Evolutionary conservation across 2,888 invertebrate species (phyloP), one percentile per base, ranked within the genome.

Genomic region (Nezara viridula): DNA sequence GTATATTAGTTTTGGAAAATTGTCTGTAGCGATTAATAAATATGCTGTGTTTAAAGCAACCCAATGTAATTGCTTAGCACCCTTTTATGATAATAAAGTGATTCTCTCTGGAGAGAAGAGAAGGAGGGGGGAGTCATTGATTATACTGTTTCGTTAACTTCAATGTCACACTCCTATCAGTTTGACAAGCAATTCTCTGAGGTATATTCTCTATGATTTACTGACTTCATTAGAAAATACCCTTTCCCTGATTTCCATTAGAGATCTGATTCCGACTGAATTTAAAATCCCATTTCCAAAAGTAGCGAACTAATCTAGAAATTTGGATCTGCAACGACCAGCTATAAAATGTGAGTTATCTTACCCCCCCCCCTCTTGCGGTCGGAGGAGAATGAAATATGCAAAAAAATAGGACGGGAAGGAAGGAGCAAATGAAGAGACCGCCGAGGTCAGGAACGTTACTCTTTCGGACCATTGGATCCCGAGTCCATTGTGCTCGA

Each of bases 221-320:
- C 32, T 5, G 32, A 6, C 32, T 37, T 32, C 66, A 32, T 66
- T 66, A 32, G 3, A 27, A 27, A 60, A 60, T 27, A 14, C 12
- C 55, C 55, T 55, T 55, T n/a, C n/a, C 32, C 37, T 52, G 66
- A 66, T 66, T 66, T 37, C 66, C 66, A 66, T 66, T 66, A 66
- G 6, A 32, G 66, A 66, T 66, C 66, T 66, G 66, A 66, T 66
- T 66, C 66, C 66, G 12, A 19, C 66, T 37, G 66, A 66, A 66
- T 66, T 66, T 32, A 66, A 66, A 66, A 66, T 66, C 66, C 66
- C 66, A 66, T 66, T 66, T 66, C 7, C 66, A 66, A 32, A 66
- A 66, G 66, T 66, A 32, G 32, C 32, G 32, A 66, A 66, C 32
- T 66, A 66, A 66, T 66, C 66, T 37, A 32, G 32, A 66, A 66